A percentile compares a stretch with the other conserved stretches of the same genome.
Conservation (phyloP, 53 echinoderm and acorn worm species). For the Paelopatides confundens region DNA sequence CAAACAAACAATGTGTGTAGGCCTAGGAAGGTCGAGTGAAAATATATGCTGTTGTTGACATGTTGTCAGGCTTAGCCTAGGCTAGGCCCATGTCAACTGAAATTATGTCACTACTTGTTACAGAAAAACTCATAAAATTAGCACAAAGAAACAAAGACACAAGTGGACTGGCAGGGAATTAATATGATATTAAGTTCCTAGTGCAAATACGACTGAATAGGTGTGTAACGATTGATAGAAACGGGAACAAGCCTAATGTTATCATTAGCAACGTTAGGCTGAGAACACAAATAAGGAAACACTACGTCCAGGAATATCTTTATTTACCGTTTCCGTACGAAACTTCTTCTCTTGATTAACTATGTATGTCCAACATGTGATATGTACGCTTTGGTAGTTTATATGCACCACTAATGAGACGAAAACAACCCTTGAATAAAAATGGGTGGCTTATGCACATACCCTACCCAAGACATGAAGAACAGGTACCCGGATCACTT, state of each 20-base stretch:
- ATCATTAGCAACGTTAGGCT: not conserved
- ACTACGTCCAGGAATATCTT: not conserved
- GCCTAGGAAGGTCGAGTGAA: no score
- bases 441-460: not conserved
- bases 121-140: no score
- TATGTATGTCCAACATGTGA: not conserved
- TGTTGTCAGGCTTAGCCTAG: no score
- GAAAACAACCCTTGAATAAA: not conserved
- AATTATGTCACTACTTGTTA: no score
- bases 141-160: no score
- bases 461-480: not conserved
- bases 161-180: no score
- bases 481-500: conserved; percentile 46
- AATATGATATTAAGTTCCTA: no score
- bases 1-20: no score
- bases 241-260: not conserved
- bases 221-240: no score
- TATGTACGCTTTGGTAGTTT: not conserved
- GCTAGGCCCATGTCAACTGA: no score
- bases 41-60: no score
- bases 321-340: not conserved
- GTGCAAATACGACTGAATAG: no score
- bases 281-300: not conserved
- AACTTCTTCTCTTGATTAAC: not conserved
- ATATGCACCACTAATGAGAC: not conserved